Conservation (phyloP, 2,113 vertebrate genomes). For the Cathartes aura region DNA sequence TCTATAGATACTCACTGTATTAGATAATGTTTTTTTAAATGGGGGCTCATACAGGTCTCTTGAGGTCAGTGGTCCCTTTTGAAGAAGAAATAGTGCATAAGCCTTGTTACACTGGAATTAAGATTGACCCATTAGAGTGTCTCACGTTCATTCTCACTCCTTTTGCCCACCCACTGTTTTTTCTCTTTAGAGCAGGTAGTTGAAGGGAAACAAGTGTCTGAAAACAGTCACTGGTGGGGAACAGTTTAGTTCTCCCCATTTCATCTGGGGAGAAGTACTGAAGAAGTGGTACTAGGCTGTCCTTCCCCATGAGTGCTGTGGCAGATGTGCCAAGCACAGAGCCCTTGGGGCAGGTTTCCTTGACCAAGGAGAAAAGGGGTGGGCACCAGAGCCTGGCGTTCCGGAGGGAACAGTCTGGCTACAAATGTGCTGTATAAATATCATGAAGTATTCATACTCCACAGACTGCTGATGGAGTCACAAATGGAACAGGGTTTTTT, state of each 20-base stretch:
- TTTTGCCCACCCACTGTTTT: background rate
- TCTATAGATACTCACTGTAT: background rate
- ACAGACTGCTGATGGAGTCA: background rate
- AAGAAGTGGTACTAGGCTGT: background rate
- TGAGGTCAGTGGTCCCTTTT: background rate
- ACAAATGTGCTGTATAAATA: background rate
- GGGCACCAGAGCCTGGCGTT: background rate
- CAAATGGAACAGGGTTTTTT: accelerated
- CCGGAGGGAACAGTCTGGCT: background rate
- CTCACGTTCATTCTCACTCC: background rate
- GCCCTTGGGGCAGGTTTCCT: background rate
- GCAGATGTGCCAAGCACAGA: background rate
- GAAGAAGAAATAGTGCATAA: background rate
- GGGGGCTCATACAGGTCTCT: background rate
- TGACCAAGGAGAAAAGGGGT: background rate
- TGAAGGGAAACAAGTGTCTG: background rate
- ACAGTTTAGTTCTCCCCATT: background rate
- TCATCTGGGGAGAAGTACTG: background rate
- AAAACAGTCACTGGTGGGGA: background rate
- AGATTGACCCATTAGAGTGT: background rate
- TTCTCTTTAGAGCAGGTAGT: background rate
- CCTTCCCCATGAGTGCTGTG: accelerated
- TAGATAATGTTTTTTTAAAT: background rate
- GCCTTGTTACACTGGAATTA: background rate
- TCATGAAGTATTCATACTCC: background rate